A percentile compares a stretch with the other conserved stretches of the same genome.
Evolutionary conservation across 1,140 invertebrate genomes (phyloP).

Genomic region (Diplogasteroides magnus): DNA sequence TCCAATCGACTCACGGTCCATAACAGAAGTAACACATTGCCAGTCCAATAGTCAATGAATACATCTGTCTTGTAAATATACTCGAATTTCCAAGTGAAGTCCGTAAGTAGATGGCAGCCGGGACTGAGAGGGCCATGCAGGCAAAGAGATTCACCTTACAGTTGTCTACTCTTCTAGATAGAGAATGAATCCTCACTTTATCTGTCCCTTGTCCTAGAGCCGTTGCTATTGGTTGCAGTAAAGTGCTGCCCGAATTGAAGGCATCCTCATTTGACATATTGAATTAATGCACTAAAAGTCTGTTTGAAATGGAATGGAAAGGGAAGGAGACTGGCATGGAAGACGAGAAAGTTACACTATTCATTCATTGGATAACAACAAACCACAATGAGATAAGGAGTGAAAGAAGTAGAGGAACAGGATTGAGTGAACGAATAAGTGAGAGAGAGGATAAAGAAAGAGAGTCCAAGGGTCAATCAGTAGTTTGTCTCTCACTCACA

Average conservation of each 20-base stretch:
- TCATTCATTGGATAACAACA: no score
- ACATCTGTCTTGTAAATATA: conserved; percentile 66
- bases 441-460: no score
- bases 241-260: conserved; percentile 32
- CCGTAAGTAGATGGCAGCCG: conserved; percentile 70
- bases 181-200: conserved; percentile 20
- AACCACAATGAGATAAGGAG: no score
- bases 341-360: no score
- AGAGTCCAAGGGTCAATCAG: no score
- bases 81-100: conserved; percentile 65
- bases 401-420: no score
- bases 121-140: conserved; percentile 71
- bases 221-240: conserved; percentile 31
- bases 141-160: conserved; percentile 75
- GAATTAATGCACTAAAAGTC: no score
- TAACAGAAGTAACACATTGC: conserved; percentile 78
- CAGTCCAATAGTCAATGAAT: conserved; percentile 71
- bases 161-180: neutral
- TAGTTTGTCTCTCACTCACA: no score
- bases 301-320: no score
- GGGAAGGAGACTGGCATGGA: no score
- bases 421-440: no score
- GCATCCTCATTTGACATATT: conserved; percentile 36
- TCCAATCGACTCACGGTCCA: conserved; percentile 60
- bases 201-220: conserved; percentile 31